Evolutionary conservation across 2,113 vertebrate genomes (phyloP).

Genomic region (Lepisosteus oculatus): DNA sequence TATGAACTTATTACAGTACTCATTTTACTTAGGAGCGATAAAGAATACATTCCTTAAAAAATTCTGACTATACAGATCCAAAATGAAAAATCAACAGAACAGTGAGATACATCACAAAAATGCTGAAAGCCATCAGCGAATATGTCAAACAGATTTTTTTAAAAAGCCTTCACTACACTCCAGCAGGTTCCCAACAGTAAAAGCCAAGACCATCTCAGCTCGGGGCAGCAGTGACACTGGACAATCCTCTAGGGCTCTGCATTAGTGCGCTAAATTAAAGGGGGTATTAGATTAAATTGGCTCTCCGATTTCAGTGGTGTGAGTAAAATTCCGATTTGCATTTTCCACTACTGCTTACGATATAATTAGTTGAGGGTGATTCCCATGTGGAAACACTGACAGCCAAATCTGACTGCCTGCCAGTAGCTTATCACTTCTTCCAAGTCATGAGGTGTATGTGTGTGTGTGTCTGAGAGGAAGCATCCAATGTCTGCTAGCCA

Average conservation of each 20-base stretch:
- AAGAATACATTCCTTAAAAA: too few relatives aligned
- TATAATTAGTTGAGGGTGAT: constrained; percentile 79
- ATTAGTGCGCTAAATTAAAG: constrained; percentile 77
- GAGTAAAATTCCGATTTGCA: constrained; percentile 80
- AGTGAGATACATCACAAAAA: too few relatives aligned
- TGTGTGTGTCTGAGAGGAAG: constrained; percentile 22
- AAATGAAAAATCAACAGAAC: too few relatives aligned
- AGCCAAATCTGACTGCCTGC: constrained; percentile 67
- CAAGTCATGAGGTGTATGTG: constrained; percentile 41
- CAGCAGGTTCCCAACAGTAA: background rate
- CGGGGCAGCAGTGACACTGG: constrained; percentile 51
- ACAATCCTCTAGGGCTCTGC: constrained; percentile 71
- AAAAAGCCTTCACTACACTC: too few relatives aligned
- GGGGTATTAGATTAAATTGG: constrained; percentile 79
- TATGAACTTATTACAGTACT: too few relatives aligned
- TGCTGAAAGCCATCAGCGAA: too few relatives aligned
- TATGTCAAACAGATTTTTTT: too few relatives aligned
- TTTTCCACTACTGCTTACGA: constrained; percentile 71
- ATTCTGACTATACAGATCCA: too few relatives aligned
- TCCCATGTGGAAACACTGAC: constrained; percentile 72
- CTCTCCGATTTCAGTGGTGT: constrained; percentile 78
- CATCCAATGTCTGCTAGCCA: constrained; percentile 1
- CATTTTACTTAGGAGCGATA: too few relatives aligned
- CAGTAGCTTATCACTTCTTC: constrained; percentile 59
- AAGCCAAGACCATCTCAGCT: too few relatives aligned